Percentiles rank a stretch among this genome's conserved stretches.
These are phyloP conservation scores for Serinus canaria DNA, from an alignment of 2,113 vertebrate genomes.

Conservation along the genomic window DNA sequence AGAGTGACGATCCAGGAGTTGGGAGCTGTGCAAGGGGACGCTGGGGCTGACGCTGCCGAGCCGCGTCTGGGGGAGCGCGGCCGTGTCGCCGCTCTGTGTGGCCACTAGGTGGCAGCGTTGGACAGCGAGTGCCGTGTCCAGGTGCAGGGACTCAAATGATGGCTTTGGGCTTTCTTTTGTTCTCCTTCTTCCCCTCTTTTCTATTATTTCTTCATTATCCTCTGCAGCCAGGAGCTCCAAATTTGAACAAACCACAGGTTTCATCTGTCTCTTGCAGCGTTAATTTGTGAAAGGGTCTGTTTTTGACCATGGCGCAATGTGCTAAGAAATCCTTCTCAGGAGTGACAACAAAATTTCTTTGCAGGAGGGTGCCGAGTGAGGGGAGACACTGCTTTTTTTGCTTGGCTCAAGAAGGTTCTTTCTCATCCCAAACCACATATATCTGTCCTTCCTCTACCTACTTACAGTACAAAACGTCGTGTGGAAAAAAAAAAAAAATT, in stretches of 20 bases:
- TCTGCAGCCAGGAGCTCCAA: not conserved
- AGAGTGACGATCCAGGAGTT: not conserved
- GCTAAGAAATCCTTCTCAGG: not conserved
- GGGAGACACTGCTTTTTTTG: not conserved
- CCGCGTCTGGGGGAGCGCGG: not conserved
- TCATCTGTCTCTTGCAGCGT: not conserved
- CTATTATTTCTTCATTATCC: not conserved
- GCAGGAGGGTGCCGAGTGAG: not conserved
- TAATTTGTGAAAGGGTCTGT: not conserved
- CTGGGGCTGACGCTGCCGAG: not conserved
- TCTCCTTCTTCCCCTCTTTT: not conserved
- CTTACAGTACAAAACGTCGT: constrained; percentile 54
- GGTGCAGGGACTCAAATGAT: not conserved
- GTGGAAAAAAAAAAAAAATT: constrained; percentile 44
- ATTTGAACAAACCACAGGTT: not conserved
- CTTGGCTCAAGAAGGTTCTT: not conserved
- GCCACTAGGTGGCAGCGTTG: constrained; percentile 50
- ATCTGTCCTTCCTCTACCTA: constrained; percentile 39
- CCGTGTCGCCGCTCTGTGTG: not conserved
- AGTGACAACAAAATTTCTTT: constrained; percentile 7
- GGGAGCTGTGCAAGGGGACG: not conserved
- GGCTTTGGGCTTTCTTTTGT: constrained; percentile 56
- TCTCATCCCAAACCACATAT: not conserved
- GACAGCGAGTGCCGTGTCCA: not conserved
- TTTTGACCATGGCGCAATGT: not conserved